These are phyloP conservation scores for Drosophila sulfurigaster DNA, from an alignment of 1,140 invertebrate genomes.

Conservation along the genomic window DNA sequence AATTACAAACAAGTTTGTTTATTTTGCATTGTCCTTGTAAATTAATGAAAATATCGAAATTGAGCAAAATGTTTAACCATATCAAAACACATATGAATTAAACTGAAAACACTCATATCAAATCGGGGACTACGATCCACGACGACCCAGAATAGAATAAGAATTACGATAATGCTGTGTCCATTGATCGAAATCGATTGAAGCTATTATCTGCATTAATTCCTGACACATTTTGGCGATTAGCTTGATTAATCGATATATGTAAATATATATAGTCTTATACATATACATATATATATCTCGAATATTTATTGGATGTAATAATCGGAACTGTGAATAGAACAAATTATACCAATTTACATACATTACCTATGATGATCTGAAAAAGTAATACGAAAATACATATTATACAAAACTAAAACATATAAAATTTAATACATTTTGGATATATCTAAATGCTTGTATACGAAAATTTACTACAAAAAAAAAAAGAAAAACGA, in stretches of 20 bases:
- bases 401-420: slow-evolving; percentile 64
- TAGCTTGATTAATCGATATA: slow-evolving; percentile 45
- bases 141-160: neutral
- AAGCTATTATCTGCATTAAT: slow-evolving; percentile 6
- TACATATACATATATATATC: slow-evolving; percentile 25
- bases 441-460: slow-evolving; percentile 74
- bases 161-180: slow-evolving; percentile 20
- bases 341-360: slow-evolving; percentile 78
- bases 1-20: slow-evolving; percentile 4
- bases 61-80: slow-evolving; percentile 34
- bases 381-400: slow-evolving; percentile 60
- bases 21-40: slow-evolving; percentile 37
- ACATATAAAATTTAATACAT: slow-evolving; percentile 65
- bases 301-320: slow-evolving; percentile 53
- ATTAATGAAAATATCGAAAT: slow-evolving; percentile 12
- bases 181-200: slow-evolving; percentile 6
- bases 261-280: slow-evolving; percentile 8
- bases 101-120: slow-evolving; percentile 40
- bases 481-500: slow-evolving; percentile 6
- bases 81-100: slow-evolving; percentile 49
- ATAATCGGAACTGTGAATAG: slow-evolving; percentile 78
- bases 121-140: slow-evolving; percentile 11
- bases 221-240: slow-evolving; percentile 2
- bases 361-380: slow-evolving; percentile 61
- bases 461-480: slow-evolving; percentile 71